Percentiles rank a stretch among this genome's conserved stretches.
Conservation (phyloP, 2,888 invertebrate genomes). For the Heliconius aoede region DNA sequence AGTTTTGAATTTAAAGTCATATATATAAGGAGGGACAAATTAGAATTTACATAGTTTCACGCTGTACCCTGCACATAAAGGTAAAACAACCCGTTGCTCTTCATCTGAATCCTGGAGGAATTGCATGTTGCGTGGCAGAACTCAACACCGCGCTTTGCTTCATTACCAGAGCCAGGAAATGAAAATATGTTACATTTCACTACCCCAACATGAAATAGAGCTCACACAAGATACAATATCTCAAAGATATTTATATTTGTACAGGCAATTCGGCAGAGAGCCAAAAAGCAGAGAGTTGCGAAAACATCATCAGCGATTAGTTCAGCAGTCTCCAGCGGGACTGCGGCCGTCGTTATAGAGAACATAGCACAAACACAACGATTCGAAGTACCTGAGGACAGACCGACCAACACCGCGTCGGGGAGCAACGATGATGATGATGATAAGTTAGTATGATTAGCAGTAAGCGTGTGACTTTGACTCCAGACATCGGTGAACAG, state of each 20-base stretch:
- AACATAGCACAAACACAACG: constrained; percentile 91
- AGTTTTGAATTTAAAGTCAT: no score
- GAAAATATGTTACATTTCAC: no score
- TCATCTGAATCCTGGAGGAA: no score
- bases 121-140: no score
- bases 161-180: no score
- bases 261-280: constrained; percentile 92
- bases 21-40: no score
- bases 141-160: no score
- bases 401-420: constrained; percentile 93
- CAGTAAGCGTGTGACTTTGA: no score
- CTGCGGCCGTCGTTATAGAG: constrained; percentile 93
- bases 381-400: constrained; percentile 89
- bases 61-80: no score
- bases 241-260: background rate
- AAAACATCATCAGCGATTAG: constrained; percentile 78
- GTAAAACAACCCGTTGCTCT: no score
- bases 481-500: no score
- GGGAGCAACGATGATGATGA: constrained; percentile 94
- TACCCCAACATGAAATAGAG: background rate
- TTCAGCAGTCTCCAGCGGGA: constrained; percentile 88
- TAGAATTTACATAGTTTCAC: no score
- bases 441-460: constrained; percentile 74
- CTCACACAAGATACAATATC: background rate
- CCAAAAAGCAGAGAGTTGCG: constrained; percentile 90